A percentile compares a stretch with the other conserved stretches of the same genome.
Conservation (phyloP, 2,888 invertebrate genomes). For the Acrobasis suavella region DNA sequence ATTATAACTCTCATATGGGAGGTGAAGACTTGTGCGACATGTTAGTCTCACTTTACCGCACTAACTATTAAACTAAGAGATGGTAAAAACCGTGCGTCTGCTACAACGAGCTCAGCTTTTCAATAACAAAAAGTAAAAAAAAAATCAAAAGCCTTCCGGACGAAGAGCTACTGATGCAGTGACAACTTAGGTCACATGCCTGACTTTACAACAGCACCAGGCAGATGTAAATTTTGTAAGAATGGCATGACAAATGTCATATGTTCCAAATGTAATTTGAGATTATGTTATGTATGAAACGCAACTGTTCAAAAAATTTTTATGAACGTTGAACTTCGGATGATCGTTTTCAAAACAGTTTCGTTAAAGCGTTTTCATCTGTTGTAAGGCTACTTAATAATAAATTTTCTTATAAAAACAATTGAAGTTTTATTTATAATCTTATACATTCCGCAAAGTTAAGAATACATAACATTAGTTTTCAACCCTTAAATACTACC, state of each 20-base stretch:
- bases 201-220: conserved; percentile 19
- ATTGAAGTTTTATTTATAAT: too few relatives aligned
- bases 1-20: conserved; percentile 25
- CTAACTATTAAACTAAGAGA: conserved; percentile 15
- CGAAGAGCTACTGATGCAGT: conserved; percentile 13
- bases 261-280: conserved; percentile 21
- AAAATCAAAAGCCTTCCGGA: conserved; percentile 10
- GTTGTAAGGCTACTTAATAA: too few relatives aligned
- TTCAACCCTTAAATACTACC: too few relatives aligned
- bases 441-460: too few relatives aligned
- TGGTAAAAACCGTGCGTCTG: conserved; percentile 6
- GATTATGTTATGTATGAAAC: conserved; percentile 23
- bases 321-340: background rate
- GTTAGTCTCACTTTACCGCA: conserved; percentile 24
- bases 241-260: conserved; percentile 22
- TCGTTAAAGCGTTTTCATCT: too few relatives aligned
- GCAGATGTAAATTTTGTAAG: conserved; percentile 23
- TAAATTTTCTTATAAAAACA: too few relatives aligned
- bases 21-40: conserved; percentile 26
- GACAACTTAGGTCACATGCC: conserved; percentile 18
- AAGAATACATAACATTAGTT: too few relatives aligned
- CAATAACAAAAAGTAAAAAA: conserved; percentile 10
- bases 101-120: background rate
- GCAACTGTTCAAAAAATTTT: conserved; percentile 1
- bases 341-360: too few relatives aligned